A percentile compares a stretch with the other conserved stretches of the same genome.
Evolutionary conservation across 2,797 vertebrate species (phyloP).

Genomic region (Chelidonichthys spinosus): DNA sequence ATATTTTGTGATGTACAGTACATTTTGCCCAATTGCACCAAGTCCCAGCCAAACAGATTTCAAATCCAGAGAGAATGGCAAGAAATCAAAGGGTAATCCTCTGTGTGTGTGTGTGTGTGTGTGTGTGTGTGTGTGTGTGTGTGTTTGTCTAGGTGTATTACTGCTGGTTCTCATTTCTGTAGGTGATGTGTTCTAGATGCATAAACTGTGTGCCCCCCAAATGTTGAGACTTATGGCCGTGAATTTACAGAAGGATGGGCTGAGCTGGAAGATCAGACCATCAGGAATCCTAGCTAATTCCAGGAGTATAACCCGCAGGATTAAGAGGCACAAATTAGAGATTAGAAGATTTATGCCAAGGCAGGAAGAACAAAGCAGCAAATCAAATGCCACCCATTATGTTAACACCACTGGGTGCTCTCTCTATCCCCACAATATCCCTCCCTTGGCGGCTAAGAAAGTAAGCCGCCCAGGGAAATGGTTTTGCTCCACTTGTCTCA

Average conservation of each 20-base stretch:
- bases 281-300: constrained; percentile 44
- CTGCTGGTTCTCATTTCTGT: too few species aligned
- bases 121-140: not conserved
- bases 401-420: constrained; percentile 26
- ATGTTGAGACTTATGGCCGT: constrained; percentile 2
- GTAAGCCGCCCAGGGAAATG: constrained; percentile 49
- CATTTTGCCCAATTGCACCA: not conserved
- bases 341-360: constrained; percentile 49
- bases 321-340: constrained; percentile 61
- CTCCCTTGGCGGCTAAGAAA: constrained; percentile 24
- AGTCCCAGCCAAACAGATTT: not conserved
- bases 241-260: not conserved
- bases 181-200: not conserved
- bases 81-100: constrained; percentile 58
- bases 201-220: not conserved
- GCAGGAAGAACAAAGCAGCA: constrained; percentile 44
- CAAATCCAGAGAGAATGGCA: constrained; percentile 37
- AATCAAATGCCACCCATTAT: constrained; percentile 58
- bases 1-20: not conserved
- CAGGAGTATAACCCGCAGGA: constrained; percentile 28
- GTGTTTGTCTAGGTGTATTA: not conserved
- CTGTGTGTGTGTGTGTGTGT: not conserved
- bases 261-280: constrained; percentile 23
- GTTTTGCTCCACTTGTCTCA: constrained; percentile 54
- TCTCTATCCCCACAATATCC: not conserved